Evolutionary conservation across 2,797 vertebrate genomes (phyloP).

Genomic region (Oryzias sinensis): DNA sequence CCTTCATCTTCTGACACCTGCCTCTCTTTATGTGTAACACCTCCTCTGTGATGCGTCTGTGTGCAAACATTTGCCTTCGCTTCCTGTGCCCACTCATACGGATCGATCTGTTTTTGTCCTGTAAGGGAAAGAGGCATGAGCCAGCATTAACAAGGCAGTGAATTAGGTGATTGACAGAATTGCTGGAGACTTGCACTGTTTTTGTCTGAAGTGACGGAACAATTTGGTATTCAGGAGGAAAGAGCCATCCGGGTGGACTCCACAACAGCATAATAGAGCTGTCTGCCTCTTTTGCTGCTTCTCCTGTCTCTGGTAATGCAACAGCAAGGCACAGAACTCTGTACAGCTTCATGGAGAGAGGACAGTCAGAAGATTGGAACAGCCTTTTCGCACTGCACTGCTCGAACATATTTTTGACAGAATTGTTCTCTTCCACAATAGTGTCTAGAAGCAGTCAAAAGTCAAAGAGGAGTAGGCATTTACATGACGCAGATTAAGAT

Average conservation of each 20-base stretch:
- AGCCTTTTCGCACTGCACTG: slow-evolving; percentile 10
- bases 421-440: too few species aligned
- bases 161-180: slow-evolving; percentile 71
- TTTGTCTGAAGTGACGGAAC: too few species aligned
- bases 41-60: too few species aligned
- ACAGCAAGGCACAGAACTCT: slow-evolving; percentile 40
- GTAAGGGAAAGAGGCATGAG: slow-evolving; percentile 34
- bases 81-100: not conserved
- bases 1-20: too few species aligned
- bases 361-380: slow-evolving; percentile 35
- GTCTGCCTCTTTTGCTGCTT: slow-evolving; percentile 31
- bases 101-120: slow-evolving; percentile 32
- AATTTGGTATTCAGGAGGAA: slow-evolving; percentile 3
- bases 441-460: too few species aligned
- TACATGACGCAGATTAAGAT: slow-evolving; percentile 17
- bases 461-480: slow-evolving; percentile 13
- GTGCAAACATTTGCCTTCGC: too few species aligned
- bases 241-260: slow-evolving; percentile 25
- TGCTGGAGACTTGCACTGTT: slow-evolving; percentile 32
- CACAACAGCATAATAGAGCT: slow-evolving; percentile 36
- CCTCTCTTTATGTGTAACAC: too few species aligned
- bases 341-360: slow-evolving; percentile 48
- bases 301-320: slow-evolving; percentile 54
- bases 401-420: too few species aligned
- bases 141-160: slow-evolving; percentile 56